These are phyloP conservation scores for Mythimna lalbum DNA, from an alignment of 2,888 invertebrate species.

Conservation along the genomic window DNA sequence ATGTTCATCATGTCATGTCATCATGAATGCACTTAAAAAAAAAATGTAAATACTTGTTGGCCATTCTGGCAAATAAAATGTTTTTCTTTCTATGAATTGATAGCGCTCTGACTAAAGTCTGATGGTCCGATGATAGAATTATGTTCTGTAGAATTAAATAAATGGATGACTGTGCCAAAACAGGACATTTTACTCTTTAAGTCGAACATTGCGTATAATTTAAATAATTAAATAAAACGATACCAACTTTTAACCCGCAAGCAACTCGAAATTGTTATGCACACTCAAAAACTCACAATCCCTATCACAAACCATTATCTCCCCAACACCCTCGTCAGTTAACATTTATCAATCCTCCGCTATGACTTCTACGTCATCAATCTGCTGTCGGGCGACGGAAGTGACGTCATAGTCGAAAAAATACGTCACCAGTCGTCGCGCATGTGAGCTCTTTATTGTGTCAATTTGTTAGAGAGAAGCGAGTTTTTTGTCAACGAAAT, in stretches of 20 bases:
- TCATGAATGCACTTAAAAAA: too few relatives aligned
- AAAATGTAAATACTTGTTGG: too few relatives aligned
- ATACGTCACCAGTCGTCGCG: conserved; percentile 49
- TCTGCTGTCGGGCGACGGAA: conserved; percentile 51
- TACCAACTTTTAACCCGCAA: background rate
- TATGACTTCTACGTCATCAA: conserved; percentile 57
- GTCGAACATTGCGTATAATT: too few relatives aligned
- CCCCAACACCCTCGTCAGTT: conserved; percentile 48
- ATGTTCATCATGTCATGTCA: too few relatives aligned
- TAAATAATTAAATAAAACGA: background rate
- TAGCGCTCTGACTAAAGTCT: too few relatives aligned
- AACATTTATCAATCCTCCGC: conserved; percentile 58
- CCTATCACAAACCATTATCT: conserved; percentile 31
- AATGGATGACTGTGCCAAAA: too few relatives aligned
- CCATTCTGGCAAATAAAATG: too few relatives aligned
- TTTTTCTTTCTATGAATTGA: too few relatives aligned
- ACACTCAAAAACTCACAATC: conserved; percentile 19
- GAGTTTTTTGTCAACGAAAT: conserved; percentile 43
- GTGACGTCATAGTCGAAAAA: conserved; percentile 58
- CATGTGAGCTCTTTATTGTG: conserved; percentile 56
- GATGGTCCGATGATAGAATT: too few relatives aligned
- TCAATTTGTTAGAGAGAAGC: conserved; percentile 53
- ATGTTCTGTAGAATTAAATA: too few relatives aligned
- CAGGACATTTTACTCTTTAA: too few relatives aligned
- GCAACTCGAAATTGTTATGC: background rate